Conservation (phyloP, 2,113 vertebrate genomes). For the Periophthalmus modestus region DNA sequence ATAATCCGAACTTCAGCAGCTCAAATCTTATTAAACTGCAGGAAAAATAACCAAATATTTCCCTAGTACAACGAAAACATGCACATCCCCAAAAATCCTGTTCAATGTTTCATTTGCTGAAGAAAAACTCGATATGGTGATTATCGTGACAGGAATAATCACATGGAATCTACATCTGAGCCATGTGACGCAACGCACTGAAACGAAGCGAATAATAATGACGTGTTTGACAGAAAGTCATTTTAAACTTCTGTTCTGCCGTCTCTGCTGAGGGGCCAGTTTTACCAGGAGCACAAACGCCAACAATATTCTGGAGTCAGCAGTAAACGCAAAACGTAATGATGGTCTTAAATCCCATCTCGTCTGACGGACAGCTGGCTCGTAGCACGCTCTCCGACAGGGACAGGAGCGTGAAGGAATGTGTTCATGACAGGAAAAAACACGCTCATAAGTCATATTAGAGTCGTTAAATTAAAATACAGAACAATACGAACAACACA, state of each 20-base stretch:
- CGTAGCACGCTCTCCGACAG: constrained; percentile 23
- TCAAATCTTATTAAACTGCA: no score
- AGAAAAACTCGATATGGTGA: no score
- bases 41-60: no score
- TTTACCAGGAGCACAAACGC: neutral
- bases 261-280: neutral
- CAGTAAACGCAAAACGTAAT: neutral
- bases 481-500: no score
- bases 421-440: constrained; percentile 20
- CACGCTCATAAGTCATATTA: constrained; percentile 2
- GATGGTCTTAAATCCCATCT: neutral
- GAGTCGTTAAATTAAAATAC: neutral
- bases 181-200: no score
- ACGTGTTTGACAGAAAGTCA: neutral
- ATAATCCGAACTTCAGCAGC: no score
- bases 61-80: no score
- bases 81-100: no score
- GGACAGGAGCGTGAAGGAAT: constrained; percentile 31
- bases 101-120: no score
- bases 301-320: constrained; percentile 28
- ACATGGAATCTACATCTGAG: no score
- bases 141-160: no score
- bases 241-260: neutral
- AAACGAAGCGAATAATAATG: constrained; percentile 13
- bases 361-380: constrained; percentile 32